Conservation (phyloP, 2,797 vertebrate genomes). For the Falco cherrug region DNA sequence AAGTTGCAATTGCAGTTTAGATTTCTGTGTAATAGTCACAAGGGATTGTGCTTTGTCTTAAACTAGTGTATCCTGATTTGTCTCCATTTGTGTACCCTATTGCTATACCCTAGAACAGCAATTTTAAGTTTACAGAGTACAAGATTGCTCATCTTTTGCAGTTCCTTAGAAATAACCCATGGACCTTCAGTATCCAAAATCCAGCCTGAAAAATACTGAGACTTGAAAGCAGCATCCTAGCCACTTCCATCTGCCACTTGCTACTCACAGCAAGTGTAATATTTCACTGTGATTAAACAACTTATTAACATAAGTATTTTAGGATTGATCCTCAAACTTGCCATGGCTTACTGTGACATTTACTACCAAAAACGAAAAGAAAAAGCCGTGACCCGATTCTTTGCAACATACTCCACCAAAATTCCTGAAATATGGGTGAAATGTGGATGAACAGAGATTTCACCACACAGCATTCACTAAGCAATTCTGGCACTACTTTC, state of each 20-base stretch:
- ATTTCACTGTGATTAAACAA: background rate
- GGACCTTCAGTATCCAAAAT: background rate
- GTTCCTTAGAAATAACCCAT: background rate
- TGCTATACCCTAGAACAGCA: background rate
- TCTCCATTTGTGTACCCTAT: background rate
- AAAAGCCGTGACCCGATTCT: background rate
- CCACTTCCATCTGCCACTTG: slow-evolving; percentile 46
- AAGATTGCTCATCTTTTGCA: background rate
- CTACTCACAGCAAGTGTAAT: background rate
- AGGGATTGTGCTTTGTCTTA: background rate
- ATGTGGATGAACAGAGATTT: background rate
- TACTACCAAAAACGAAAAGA: background rate
- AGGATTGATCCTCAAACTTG: background rate
- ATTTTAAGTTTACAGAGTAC: background rate
- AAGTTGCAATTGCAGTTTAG: background rate
- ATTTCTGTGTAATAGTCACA: background rate
- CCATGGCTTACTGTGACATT: fast-evolving
- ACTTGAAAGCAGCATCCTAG: background rate
- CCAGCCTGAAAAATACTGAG: background rate
- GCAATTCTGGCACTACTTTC: background rate
- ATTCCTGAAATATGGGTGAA: background rate
- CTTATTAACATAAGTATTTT: background rate
- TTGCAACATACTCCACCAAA: background rate
- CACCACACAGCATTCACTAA: background rate
- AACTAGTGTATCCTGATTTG: background rate